Evolutionary conservation across 2,888 invertebrate genomes (phyloP).

Genomic region (Spicauda simplicius): DNA sequence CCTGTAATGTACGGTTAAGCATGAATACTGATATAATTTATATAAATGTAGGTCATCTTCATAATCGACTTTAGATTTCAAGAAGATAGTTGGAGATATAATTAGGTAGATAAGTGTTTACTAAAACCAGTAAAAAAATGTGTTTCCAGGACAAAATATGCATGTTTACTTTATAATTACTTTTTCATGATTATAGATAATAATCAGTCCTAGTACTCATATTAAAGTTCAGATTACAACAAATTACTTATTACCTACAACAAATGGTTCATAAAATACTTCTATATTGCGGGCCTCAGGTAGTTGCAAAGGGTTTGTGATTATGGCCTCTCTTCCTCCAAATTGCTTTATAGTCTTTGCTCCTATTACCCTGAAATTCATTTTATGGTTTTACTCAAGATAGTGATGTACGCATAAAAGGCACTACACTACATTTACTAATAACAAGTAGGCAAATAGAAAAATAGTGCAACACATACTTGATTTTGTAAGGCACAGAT

Average conservation of each 20-base stretch:
- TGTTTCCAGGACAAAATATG: too few species aligned
- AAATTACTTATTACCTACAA: constrained; percentile 84
- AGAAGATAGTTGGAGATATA: too few species aligned
- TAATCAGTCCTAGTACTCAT: too few species aligned
- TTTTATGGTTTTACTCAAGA: background rate
- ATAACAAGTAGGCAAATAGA: background rate
- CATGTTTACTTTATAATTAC: too few species aligned
- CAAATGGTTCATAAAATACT: constrained; percentile 94
- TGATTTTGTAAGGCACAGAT: constrained; percentile 92
- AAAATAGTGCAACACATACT: constrained; percentile 49
- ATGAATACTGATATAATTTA: too few species aligned
- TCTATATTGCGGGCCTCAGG: constrained; percentile 88
- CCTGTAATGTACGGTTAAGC: constrained; percentile 72
- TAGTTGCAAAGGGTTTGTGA: constrained; percentile 91
- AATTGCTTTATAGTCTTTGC: constrained; percentile 88
- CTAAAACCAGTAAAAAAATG: too few species aligned
- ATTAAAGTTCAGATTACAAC: too few species aligned
- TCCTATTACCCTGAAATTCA: constrained; percentile 88
- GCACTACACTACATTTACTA: background rate
- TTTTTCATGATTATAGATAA: too few species aligned
- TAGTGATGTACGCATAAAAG: background rate
- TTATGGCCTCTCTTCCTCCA: constrained; percentile 84
- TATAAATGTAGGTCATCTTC: too few species aligned
- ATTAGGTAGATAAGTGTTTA: too few species aligned
- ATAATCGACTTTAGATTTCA: too few species aligned